Evolutionary conservation across 2,888 invertebrate species (phyloP), one percentile per base, ranked within the genome.

Genomic region (Erannis defoliaria): DNA sequence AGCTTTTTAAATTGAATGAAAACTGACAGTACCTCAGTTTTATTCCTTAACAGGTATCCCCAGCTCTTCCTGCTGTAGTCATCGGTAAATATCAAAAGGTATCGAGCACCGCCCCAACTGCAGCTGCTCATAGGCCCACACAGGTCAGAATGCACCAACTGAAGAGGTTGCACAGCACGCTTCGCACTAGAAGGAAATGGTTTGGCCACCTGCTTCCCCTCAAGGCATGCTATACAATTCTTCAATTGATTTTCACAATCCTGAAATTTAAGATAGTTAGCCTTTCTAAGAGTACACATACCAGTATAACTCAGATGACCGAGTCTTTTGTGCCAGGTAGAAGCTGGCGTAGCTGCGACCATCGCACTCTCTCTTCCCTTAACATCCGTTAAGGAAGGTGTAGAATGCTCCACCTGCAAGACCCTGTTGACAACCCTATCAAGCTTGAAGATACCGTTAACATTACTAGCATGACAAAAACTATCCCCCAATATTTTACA

Each of bases 1-100:
- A 40, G n/a, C 31, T n/a, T 23, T 5, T 56, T 35, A 14, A 37
- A 48, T 16, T 38, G 16, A 10, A 48, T 26, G 2, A 48, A 23
- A 10, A 18, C n/a, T 31, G 42, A 42, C 49, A 43, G n/a, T 33
- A 56, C 46, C 14, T 55, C 29, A 16, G 16, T 5, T 26, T 55
- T 55, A 18, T 46, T 26, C 29, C 18, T 5, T 2, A 51, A 5
- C 0, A 40, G 18, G 18, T 40, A 51, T 40, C 35, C 38, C 6
- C 9, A 26, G 5, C 10, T 35, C 12, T 46, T 46, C 16, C 55
- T 46, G 1, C 29, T 35, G 16, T n/a, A 23, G 31, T 45, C 55
- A 23, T 54, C 42, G 4, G 42, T 53, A 21, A 42, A 42, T n/a
- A 33, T 53, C 26, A 53, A 5, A 3, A 53, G 21, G 10, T 53